phyloP scores from a whole-genome alignment of 2,888 invertebrate genomes.

The Acleris sparsana region DNA sequence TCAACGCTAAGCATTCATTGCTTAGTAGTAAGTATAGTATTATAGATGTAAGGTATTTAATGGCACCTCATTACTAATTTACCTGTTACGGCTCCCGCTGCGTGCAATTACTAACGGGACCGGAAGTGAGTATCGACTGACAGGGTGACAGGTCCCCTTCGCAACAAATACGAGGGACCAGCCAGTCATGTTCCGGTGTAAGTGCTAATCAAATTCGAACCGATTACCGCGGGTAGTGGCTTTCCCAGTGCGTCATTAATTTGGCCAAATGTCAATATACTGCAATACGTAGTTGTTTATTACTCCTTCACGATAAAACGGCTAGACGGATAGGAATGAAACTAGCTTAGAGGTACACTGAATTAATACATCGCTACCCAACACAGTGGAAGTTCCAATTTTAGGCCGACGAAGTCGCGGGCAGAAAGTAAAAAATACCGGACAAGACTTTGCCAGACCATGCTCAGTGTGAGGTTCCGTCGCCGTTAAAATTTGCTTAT shows the following conservation, averaged over 20 bases:
- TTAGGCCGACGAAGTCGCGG: too few species aligned
- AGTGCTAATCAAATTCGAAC: slow-evolving; percentile 19
- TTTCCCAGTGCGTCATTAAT: neutral
- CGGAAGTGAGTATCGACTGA: slow-evolving; percentile 23
- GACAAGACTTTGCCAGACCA: too few species aligned
- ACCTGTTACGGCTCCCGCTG: slow-evolving; percentile 2
- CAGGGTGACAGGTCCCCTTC: slow-evolving; percentile 17
- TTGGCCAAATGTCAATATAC: neutral
- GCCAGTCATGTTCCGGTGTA: slow-evolving; percentile 18
- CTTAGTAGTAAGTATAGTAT: neutral
- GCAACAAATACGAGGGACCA: slow-evolving; percentile 10
- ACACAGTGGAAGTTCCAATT: too few species aligned
- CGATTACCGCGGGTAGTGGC: slow-evolving; percentile 1
- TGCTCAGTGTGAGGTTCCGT: too few species aligned
- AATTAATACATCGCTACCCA: too few species aligned
- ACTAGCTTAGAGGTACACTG: too few species aligned
- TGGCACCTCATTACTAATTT: slow-evolving; percentile 5
- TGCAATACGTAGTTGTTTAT: neutral
- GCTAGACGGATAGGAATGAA: too few species aligned
- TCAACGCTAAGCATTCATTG: neutral
- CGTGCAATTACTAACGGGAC: slow-evolving; percentile 19
- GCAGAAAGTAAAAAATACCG: too few species aligned
- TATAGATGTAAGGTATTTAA: neutral
- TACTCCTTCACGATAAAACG: neutral
- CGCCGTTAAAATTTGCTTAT: too few species aligned